Conservation (phyloP, 2,888 invertebrate genomes). For the Tyria jacobaeae region DNA sequence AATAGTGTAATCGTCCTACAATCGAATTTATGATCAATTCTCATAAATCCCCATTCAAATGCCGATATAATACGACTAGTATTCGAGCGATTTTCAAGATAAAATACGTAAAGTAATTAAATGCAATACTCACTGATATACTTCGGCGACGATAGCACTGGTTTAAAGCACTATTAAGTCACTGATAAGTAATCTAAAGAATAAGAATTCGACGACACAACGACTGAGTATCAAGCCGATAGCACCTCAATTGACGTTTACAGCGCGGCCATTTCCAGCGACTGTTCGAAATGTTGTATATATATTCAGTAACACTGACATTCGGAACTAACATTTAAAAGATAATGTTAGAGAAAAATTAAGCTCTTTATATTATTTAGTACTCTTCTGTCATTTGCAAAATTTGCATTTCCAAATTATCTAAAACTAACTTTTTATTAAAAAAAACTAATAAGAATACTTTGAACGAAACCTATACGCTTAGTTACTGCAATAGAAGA, state of each 20-base stretch:
- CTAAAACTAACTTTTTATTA: neutral
- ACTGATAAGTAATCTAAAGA: slow-evolving; percentile 60
- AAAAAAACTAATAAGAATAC: neutral
- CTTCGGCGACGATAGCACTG: slow-evolving; percentile 50
- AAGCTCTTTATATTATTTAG: neutral
- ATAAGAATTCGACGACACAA: slow-evolving; percentile 51
- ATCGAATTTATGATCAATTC: slow-evolving; percentile 50
- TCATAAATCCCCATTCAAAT: slow-evolving; percentile 53
- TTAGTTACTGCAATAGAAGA: neutral
- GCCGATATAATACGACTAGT: slow-evolving; percentile 44
- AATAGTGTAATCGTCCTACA: slow-evolving; percentile 41
- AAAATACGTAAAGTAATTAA: slow-evolving; percentile 38
- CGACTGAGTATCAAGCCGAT: slow-evolving; percentile 55
- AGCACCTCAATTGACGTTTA: slow-evolving; percentile 58
- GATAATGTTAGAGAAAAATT: neutral
- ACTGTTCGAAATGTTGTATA: slow-evolving; percentile 23
- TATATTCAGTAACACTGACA: neutral
- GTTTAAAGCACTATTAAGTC: slow-evolving; percentile 53
- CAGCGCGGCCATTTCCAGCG: slow-evolving; percentile 46
- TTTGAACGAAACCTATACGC: neutral
- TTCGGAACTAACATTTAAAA: neutral
- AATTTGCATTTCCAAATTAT: neutral
- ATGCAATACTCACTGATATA: slow-evolving; percentile 61
- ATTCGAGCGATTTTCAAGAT: slow-evolving; percentile 30
- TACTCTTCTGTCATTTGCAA: neutral